A percentile compares a stretch with the other conserved stretches of the same genome.
Evolutionary conservation across 2,888 invertebrate genomes (phyloP).

Genomic region (Thumatha senex): DNA sequence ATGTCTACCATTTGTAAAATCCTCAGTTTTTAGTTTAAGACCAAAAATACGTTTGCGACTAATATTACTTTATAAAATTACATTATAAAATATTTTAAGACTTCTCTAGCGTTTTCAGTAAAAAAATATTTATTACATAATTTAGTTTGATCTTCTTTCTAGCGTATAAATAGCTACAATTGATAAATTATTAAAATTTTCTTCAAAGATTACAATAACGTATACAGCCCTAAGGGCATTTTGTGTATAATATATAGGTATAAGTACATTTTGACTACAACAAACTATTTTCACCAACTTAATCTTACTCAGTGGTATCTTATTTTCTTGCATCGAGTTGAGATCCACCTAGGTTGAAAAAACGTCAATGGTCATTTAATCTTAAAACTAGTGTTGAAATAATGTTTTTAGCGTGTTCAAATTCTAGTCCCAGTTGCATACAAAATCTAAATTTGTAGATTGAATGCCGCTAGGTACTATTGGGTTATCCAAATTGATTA

Average conservation of each 20-base stretch:
- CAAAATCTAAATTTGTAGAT: no score
- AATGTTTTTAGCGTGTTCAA: neutral
- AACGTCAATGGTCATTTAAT: slow-evolving; percentile 5
- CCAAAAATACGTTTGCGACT: no score
- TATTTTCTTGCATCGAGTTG: slow-evolving; percentile 38
- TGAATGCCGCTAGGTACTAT: no score
- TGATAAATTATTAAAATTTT: neutral
- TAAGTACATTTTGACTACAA: neutral
- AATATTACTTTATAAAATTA: no score
- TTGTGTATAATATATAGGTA: neutral
- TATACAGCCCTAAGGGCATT: slow-evolving; percentile 16
- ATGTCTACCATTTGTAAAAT: no score
- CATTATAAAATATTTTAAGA: neutral
- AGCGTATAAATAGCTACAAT: slow-evolving; percentile 9
- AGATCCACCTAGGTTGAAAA: slow-evolving; percentile 57
- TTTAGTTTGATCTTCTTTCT: no score
- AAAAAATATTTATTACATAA: slow-evolving; percentile 1
- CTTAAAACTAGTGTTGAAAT: neutral
- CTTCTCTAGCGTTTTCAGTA: slow-evolving; percentile 1
- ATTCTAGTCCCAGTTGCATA: no score
- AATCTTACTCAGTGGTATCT: slow-evolving; percentile 56
- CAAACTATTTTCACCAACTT: slow-evolving; percentile 32
- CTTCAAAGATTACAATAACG: neutral
- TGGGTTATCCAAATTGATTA: no score
- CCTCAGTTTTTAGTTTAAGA: no score